These are phyloP conservation scores for Himalopsyche anomala DNA, from an alignment of 2,888 invertebrate genomes.

Conservation along the genomic window DNA sequence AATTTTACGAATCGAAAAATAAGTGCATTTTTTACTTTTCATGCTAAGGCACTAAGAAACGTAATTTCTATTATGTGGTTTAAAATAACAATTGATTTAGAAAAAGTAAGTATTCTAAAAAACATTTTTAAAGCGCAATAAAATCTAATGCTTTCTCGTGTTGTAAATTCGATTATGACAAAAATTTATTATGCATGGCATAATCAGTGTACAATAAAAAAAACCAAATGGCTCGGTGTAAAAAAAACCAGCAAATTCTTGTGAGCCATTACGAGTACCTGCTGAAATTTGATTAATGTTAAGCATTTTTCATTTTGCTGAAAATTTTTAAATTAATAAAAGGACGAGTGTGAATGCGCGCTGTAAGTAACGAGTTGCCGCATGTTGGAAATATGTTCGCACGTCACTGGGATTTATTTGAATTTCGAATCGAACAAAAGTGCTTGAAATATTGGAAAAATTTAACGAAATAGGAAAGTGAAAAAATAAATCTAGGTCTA, in stretches of 20 bases:
- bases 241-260: conserved; percentile 49
- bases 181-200: not conserved
- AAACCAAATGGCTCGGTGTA: conserved; percentile 33
- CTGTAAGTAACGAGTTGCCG: conserved; percentile 15
- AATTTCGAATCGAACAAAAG: conserved; percentile 7
- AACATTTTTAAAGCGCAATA: too few species aligned
- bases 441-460: not conserved
- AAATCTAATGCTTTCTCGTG: not conserved
- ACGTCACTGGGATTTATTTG: conserved; percentile 30
- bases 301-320: conserved; percentile 54
- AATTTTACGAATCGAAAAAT: too few species aligned
- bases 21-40: too few species aligned
- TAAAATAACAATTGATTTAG: too few species aligned
- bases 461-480: conserved; percentile 27
- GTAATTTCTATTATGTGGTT: too few species aligned
- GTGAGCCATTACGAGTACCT: conserved; percentile 46
- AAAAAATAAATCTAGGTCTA: not conserved
- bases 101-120: too few species aligned
- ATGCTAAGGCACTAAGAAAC: too few species aligned
- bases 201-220: conserved; percentile 32
- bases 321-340: conserved; percentile 41
- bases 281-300: conserved; percentile 55
- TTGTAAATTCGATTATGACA: not conserved
- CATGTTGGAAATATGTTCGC: conserved; percentile 11
- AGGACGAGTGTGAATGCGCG: conserved; percentile 17